Base-by-base conservation (phyloP, 2,797 vertebrate species). In the Setipinna tenuifilis region DNA sequence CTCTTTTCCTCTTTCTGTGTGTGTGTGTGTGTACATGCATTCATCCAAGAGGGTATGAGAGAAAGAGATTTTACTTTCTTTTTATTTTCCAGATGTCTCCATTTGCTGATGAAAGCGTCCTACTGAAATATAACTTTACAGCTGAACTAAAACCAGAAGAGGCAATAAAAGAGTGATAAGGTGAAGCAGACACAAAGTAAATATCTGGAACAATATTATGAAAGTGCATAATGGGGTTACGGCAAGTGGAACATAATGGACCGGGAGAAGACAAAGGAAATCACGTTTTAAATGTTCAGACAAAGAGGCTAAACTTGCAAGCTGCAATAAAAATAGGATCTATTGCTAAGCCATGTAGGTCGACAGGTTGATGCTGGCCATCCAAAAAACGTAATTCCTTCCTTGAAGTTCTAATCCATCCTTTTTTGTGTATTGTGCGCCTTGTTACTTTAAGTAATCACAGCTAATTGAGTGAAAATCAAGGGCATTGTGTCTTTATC, bases 271-370 rank as follows among this genome's bases (percentile, higher is more conserved):
- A 44, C 31, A 44, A 78, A 17, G 31, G 35, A 75, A 35, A 16
- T 11, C 68, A 75, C 28, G 35, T 71, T 71, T 71, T 31, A 14
- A 75, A 17, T 75, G 31, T 75, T 41, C 58, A 75, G 68, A 35
- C 68, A 41, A 75, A 31, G 28, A 35, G 31, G 35, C 68, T 44
- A 71, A 31, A 35, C 71, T 35, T 48, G 78, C 41, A 62, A 62
- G 78, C 31, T 21, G 75, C 44, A 54, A 84, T 57, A 84, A 54
- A 84, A 83, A 68, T 44, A 58, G 61, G 35, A 82, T 82, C 59
- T 61, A 84, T 62, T 83, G 58, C 25, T 65, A 71, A 65, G 10
- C 14, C 57, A 65, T 23, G 50, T 23, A 11, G 44, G 59, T 35
- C 41, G 71, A 44, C 31, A 78, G 35, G 71, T 78, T 41, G 35